These are phyloP conservation scores for Goniozus legneri DNA, from an alignment of 1,140 invertebrate genomes.

Conservation along the genomic window DNA sequence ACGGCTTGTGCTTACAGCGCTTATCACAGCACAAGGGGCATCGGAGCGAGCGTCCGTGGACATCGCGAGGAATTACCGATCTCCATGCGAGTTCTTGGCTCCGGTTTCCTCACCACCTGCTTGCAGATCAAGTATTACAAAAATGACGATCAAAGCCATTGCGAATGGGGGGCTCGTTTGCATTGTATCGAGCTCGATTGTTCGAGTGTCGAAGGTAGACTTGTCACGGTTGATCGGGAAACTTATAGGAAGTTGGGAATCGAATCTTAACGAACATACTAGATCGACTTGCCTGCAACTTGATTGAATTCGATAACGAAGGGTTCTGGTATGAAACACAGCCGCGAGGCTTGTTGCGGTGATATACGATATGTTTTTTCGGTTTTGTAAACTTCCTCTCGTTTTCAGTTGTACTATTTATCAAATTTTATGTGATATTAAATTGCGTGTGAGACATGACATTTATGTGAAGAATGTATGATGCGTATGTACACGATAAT, in stretches of 20 bases:
- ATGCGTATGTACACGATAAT: too few species aligned
- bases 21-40: constrained; percentile 48
- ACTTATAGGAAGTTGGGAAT: constrained; percentile 51
- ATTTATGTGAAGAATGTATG: too few species aligned
- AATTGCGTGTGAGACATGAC: too few species aligned
- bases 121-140: constrained; percentile 60
- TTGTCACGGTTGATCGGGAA: constrained; percentile 53
- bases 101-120: constrained; percentile 52
- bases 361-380: too few species aligned
- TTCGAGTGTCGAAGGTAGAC: constrained; percentile 47
- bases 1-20: constrained; percentile 54
- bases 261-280: constrained; percentile 36
- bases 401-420: too few species aligned
- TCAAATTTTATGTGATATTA: too few species aligned
- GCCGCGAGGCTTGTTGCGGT: too few species aligned
- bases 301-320: too few species aligned
- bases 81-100: constrained; percentile 48
- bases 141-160: constrained; percentile 53
- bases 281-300: too few species aligned
- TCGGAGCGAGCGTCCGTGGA: constrained; percentile 43
- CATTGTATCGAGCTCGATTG: constrained; percentile 60
- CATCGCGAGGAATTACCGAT: constrained; percentile 51
- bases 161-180: constrained; percentile 56
- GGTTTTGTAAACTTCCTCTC: too few species aligned
- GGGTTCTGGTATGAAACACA: too few species aligned